Evolutionary conservation across 2,888 invertebrate genomes (phyloP).

Genomic region (Cheiracanthium punctorium): DNA sequence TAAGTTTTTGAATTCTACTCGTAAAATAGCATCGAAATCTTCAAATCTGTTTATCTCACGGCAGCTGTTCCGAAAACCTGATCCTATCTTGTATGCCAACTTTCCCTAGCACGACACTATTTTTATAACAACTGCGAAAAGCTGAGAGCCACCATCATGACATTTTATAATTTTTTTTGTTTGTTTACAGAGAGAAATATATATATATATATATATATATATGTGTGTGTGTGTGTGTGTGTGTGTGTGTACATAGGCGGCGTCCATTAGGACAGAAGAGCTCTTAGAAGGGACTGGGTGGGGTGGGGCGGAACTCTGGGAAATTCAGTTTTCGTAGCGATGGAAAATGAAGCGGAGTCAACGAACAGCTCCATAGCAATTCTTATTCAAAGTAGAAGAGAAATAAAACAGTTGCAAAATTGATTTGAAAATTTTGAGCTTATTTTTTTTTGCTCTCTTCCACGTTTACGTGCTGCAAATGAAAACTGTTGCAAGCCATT

Average conservation of each 20-base stretch:
- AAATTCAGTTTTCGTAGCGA: conserved; percentile 49
- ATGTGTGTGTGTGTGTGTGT: no score
- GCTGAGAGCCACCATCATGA: conserved; percentile 16
- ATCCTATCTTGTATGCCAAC: conserved; percentile 59
- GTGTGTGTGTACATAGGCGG: no score
- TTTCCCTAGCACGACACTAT: conserved; percentile 53
- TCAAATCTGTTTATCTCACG: conserved; percentile 68
- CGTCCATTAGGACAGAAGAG: conserved; percentile 10
- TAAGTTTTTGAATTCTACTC: conserved; percentile 68
- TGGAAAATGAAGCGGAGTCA: background rate
- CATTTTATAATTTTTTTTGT: conserved; percentile 54
- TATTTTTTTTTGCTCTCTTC: no score
- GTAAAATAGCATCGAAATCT: conserved; percentile 64
- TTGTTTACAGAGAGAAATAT: background rate
- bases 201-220: no score
- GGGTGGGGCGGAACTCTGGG: conserved; percentile 32
- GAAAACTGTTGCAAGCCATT: no score
- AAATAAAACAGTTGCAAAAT: background rate
- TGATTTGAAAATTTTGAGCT: background rate
- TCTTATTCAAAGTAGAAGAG: background rate
- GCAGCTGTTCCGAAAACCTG: conserved; percentile 48
- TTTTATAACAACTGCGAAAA: conserved; percentile 44
- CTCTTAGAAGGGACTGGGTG: background rate
- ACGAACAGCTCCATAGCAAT: background rate
- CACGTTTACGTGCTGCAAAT: no score